Conservation (phyloP, 2,888 invertebrate species). For the Agrochola litura region DNA sequence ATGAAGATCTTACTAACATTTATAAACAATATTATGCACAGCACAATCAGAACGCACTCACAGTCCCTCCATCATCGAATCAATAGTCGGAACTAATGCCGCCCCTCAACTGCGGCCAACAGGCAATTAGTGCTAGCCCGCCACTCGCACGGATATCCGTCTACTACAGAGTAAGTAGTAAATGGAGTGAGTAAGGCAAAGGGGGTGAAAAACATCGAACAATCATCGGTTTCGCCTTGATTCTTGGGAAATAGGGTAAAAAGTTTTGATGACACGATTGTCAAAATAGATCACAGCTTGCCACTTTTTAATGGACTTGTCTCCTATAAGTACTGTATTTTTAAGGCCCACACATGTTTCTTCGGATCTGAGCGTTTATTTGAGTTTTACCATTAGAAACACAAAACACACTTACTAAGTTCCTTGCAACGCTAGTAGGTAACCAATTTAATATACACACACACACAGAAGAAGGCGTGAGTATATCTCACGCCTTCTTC, state of each 20-base stretch:
- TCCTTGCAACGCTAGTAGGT: too few relatives aligned
- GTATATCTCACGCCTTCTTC: too few relatives aligned
- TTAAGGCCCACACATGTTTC: too few relatives aligned
- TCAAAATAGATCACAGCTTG: neutral
- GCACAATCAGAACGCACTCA: conserved; percentile 62
- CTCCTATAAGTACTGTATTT: too few relatives aligned
- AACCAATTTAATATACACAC: too few relatives aligned
- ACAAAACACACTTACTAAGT: too few relatives aligned
- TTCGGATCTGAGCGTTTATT: too few relatives aligned
- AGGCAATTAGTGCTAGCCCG: conserved; percentile 80
- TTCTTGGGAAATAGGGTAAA: neutral
- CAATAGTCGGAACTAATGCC: conserved; percentile 76
- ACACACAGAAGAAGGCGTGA: too few relatives aligned
- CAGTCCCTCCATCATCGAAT: conserved; percentile 66
- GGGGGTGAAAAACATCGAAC: neutral
- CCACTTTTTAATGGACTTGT: too few relatives aligned
- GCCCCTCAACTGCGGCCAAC: conserved; percentile 69
- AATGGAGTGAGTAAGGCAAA: conserved; percentile 20
- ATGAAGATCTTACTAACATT: conserved; percentile 33
- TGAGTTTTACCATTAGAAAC: too few relatives aligned
- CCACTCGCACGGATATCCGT: conserved; percentile 81
- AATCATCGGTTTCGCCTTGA: neutral
- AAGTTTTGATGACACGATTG: neutral
- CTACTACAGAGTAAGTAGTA: conserved; percentile 41
- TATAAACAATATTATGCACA: conserved; percentile 48